Evolutionary conservation across 2,113 vertebrate species (phyloP).

Genomic region (Podarcis cretensis): DNA sequence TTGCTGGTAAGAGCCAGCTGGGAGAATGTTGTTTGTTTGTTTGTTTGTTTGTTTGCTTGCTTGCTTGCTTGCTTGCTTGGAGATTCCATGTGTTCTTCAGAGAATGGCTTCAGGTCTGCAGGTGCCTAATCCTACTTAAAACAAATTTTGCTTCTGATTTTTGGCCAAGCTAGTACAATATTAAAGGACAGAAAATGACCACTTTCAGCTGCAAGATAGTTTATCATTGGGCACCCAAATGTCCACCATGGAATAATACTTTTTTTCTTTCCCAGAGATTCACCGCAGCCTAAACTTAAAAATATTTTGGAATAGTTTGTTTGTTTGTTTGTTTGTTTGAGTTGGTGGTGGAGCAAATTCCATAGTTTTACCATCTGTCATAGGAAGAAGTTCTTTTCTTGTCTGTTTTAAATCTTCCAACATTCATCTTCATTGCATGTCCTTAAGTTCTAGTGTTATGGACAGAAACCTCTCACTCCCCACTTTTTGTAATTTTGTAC

Average conservation of each 20-base stretch:
- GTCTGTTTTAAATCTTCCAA: too few species aligned
- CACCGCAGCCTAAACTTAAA: background rate
- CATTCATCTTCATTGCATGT: too few species aligned
- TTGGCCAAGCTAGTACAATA: background rate
- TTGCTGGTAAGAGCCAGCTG: background rate
- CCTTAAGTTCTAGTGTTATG: too few species aligned
- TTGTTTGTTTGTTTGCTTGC: background rate
- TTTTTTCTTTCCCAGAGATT: background rate
- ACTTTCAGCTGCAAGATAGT: background rate
- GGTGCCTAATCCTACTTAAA: background rate
- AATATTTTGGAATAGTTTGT: background rate
- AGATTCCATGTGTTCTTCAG: background rate
- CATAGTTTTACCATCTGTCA: background rate
- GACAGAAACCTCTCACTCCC: too few species aligned
- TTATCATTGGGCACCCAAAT: background rate
- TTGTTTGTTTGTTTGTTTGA: background rate
- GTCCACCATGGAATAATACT: background rate
- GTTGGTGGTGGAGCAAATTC: background rate
- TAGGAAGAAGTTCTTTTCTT: background rate
- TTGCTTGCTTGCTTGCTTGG: background rate
- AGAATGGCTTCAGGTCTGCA: background rate
- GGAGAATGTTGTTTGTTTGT: background rate
- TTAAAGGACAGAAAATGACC: background rate
- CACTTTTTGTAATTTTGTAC: too few species aligned
- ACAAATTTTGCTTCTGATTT: background rate